Percentiles rank a stretch among this genome's conserved stretches.
These are phyloP conservation scores for Girardinus metallicus DNA, from an alignment of 2,797 vertebrate species.

Conservation along the genomic window DNA sequence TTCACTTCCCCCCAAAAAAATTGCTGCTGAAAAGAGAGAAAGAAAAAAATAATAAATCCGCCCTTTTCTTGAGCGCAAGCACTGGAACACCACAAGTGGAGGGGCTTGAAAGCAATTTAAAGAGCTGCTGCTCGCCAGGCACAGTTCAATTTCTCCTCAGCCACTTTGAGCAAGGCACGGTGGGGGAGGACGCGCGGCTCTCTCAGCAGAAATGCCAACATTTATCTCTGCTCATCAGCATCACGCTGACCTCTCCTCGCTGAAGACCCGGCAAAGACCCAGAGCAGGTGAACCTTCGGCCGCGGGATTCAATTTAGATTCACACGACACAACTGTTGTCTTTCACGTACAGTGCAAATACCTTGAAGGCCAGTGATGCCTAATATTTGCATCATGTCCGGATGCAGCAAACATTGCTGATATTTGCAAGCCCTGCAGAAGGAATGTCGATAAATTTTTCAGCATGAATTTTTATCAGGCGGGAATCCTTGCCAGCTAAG, in stretches of 20 bases:
- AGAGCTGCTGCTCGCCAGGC: slow-evolving; percentile 9
- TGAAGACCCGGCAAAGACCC: background rate
- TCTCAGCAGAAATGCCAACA: slow-evolving; percentile 3
- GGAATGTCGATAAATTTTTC: background rate
- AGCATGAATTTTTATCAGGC: background rate
- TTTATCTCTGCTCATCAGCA: slow-evolving; percentile 27
- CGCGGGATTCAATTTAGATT: background rate
- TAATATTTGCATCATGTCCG: slow-evolving; percentile 1
- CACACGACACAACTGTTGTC: background rate
- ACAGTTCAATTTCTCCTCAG: slow-evolving; percentile 22
- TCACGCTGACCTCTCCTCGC: background rate
- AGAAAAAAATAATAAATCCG: slow-evolving; percentile 12
- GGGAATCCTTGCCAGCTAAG: background rate
- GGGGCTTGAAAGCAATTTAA: slow-evolving; percentile 43
- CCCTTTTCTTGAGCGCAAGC: slow-evolving; percentile 20
- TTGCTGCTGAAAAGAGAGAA: slow-evolving; percentile 1
- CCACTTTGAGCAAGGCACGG: slow-evolving; percentile 57
- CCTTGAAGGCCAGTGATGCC: background rate
- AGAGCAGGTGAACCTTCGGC: background rate
- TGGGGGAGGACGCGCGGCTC: background rate
- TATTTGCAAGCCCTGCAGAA: background rate
- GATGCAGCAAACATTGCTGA: background rate
- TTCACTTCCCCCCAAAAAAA: background rate
- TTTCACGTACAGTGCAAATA: background rate
- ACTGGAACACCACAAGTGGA: slow-evolving; percentile 34